Percentiles rank a stretch among this genome's conserved stretches.
phyloP scores from a whole-genome alignment of 2,888 invertebrate genomes.

The Galerucella pusilla region DNA sequence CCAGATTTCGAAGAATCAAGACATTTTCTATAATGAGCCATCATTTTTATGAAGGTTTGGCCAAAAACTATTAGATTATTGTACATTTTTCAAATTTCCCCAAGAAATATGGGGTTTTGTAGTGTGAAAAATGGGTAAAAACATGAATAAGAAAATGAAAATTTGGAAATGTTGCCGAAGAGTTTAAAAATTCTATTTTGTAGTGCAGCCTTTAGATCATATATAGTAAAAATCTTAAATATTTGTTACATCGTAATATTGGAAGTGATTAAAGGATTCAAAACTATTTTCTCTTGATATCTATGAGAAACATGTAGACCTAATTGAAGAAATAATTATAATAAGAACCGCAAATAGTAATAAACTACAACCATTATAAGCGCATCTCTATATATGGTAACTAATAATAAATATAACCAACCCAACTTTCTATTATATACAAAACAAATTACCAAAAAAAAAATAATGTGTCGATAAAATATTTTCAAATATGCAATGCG shows the following conservation, averaged over 20 bases:
- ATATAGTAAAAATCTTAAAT: slow-evolving; percentile 59
- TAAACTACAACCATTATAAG: slow-evolving; percentile 52
- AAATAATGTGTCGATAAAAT: neutral
- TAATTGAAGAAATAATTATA: slow-evolving; percentile 42
- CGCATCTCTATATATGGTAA: slow-evolving; percentile 59
- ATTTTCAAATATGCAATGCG: slow-evolving; percentile 16
- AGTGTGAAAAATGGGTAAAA: too few relatives aligned
- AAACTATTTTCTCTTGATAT: slow-evolving; percentile 43
- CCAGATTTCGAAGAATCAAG: too few relatives aligned
- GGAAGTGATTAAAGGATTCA: slow-evolving; percentile 51
- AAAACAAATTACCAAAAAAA: slow-evolving; percentile 38
- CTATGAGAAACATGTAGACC: slow-evolving; percentile 39
- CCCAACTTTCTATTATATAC: slow-evolving; percentile 51
- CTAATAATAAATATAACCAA: slow-evolving; percentile 58
- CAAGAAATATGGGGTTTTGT: too few relatives aligned
- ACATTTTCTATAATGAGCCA: too few relatives aligned
- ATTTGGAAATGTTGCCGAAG: slow-evolving; percentile 19
- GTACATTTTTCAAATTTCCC: too few relatives aligned
- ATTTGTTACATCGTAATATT: slow-evolving; percentile 54
- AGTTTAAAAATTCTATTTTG: slow-evolving; percentile 52
- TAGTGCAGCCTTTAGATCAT: slow-evolving; percentile 64
- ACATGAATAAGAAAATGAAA: too few relatives aligned
- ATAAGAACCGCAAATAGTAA: slow-evolving; percentile 40
- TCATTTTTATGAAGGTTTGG: too few relatives aligned
- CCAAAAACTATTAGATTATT: too few relatives aligned